Percentiles rank a stretch among this genome's conserved stretches.
Evolutionary conservation across 2,797 vertebrate genomes (phyloP).

Genomic region (Bothrops alternatus): DNA sequence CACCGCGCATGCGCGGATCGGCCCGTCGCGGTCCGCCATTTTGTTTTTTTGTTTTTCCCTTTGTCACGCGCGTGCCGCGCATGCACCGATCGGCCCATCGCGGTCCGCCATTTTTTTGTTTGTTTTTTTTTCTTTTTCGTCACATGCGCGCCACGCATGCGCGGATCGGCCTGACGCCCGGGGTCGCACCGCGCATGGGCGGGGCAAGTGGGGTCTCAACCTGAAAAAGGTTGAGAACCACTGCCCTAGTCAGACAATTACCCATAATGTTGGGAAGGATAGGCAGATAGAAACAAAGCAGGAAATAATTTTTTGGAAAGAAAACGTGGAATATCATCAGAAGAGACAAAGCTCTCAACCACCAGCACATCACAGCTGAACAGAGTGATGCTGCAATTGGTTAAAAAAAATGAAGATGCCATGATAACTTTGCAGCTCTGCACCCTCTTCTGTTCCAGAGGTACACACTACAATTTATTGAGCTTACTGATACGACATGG

Average conservation of each 20-base stretch:
- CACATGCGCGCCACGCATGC: too few species aligned
- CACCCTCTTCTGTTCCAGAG: not conserved
- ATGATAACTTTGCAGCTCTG: not conserved
- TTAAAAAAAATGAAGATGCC: not conserved
- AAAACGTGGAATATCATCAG: not conserved
- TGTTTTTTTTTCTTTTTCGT: too few species aligned
- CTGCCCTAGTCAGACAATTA: not conserved
- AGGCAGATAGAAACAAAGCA: not conserved
- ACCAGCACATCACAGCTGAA: not conserved
- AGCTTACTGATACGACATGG: not conserved
- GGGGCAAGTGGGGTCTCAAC: too few species aligned
- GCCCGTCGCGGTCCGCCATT: too few species aligned
- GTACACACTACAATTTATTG: not conserved
- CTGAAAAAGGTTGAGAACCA: too few species aligned
- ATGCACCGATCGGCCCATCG: too few species aligned
- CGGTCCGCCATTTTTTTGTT: too few species aligned
- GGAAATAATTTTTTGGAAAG: not conserved
- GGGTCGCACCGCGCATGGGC: too few species aligned
- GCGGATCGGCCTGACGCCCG: too few species aligned
- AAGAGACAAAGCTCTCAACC: not conserved
- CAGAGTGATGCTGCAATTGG: not conserved
- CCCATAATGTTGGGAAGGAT: not conserved
- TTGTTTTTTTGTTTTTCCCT: too few species aligned
- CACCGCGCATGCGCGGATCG: too few species aligned
- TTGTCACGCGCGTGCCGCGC: too few species aligned